Evolutionary conservation across 2,113 vertebrate genomes (phyloP), one percentile per base, ranked within the genome.

Genomic region (Mesocricetus auratus): DNA sequence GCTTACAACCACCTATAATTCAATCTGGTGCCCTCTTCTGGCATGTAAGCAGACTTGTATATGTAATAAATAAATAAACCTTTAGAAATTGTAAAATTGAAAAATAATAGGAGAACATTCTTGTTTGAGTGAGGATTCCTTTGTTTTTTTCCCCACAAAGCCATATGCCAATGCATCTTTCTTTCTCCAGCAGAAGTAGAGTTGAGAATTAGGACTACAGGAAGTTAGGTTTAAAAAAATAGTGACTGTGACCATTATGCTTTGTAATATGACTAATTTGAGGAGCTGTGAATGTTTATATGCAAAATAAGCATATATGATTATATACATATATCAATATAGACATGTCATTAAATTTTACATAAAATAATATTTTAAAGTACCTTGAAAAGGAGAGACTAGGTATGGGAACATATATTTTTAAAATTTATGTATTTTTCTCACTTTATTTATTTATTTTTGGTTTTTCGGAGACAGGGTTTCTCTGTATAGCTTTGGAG

Each of bases 11-110:
- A n/a, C n/a, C n/a, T n/a, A n/a, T n/a, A n/a, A n/a, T n/a, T n/a
- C n/a, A n/a, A n/a, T n/a, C n/a, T n/a, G n/a, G n/a, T n/a, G n/a
- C n/a, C n/a, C n/a, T n/a, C n/a, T n/a, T n/a, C n/a, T n/a, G n/a
- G n/a, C n/a, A n/a, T n/a, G n/a, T n/a, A n/a, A n/a, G n/a, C n/a
- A n/a, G n/a, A n/a, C n/a, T n/a, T n/a, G n/a, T n/a, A n/a, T n/a
- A n/a, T n/a, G n/a, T n/a, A n/a, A n/a, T n/a, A n/a, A n/a, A n/a
- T n/a, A n/a, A n/a, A n/a, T n/a, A n/a, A n/a, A n/a, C n/a, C n/a
- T n/a, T 92, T 94, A 50, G 77, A 79, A 94, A 83, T 50, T 79
- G 62, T 26, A 6, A 69, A 56, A 94, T 45, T 90, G 53, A 90
- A 95, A 94, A 88, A 75, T 95, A 74, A 56, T 42, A 66, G 33